phyloP scores from a whole-genome alignment of 2,797 vertebrate genomes.

The Acrossocheilus wenchowensis region DNA sequence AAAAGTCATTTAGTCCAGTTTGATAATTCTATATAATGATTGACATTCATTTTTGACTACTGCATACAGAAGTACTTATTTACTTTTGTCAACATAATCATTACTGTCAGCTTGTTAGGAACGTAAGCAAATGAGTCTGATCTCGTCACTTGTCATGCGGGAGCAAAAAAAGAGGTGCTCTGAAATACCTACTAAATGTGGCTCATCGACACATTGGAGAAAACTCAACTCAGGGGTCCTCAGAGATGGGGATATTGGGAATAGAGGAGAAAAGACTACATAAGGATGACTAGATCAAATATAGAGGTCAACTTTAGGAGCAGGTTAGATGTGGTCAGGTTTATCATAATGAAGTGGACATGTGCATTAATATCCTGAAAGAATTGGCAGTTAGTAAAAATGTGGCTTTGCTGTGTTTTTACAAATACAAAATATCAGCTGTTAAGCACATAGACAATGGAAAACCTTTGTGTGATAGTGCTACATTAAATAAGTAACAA shows the following conservation, averaged over 20 bases:
- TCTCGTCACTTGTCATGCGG: conserved; percentile 35
- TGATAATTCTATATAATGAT: not conserved
- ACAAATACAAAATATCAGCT: not conserved
- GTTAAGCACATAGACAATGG: not conserved
- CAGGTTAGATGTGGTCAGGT: conserved; percentile 26
- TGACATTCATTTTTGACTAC: not conserved
- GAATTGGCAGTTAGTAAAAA: conserved; percentile 24
- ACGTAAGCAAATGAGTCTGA: conserved; percentile 19
- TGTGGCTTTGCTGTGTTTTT: conserved; percentile 4
- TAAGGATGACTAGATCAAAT: conserved; percentile 51
- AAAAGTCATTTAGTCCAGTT: not conserved
- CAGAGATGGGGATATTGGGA: conserved; percentile 47
- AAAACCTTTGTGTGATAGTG: not conserved
- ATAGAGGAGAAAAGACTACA: conserved; percentile 60
- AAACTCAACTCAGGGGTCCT: conserved; percentile 66
- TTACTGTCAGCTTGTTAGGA: not conserved
- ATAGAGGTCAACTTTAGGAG: conserved; percentile 47
- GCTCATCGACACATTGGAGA: conserved; percentile 50
- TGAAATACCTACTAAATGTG: conserved; percentile 64
- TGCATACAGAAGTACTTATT: not conserved
- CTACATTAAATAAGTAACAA: not conserved
- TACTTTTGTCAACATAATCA: not conserved
- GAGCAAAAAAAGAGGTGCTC: conserved; percentile 26
- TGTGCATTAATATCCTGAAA: conserved; percentile 28
- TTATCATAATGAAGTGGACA: not conserved